Conservation (phyloP, 2,797 vertebrate species). For the Sarcoramphus papa region DNA sequence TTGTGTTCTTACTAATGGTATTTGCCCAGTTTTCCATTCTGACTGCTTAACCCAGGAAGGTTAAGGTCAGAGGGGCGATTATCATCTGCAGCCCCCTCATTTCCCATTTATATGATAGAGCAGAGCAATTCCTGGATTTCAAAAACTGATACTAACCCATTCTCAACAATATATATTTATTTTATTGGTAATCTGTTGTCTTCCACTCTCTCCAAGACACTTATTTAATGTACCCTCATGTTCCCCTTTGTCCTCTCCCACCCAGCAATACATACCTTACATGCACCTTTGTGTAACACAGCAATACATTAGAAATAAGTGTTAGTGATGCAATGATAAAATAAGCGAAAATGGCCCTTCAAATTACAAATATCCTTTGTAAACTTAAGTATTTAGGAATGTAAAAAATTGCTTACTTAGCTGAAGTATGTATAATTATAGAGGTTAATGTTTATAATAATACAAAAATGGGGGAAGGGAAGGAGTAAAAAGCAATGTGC, state of each 20-base stretch:
- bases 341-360: neutral
- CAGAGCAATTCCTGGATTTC: neutral
- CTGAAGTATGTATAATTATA: neutral
- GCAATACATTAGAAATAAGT: neutral
- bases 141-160: neutral
- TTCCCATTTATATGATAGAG: neutral
- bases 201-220: neutral
- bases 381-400: neutral
- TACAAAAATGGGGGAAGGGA: neutral
- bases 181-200: neutral
- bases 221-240: neutral
- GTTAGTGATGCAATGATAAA: neutral
- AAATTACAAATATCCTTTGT: neutral
- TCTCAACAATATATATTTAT: neutral
- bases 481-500: neutral
- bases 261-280: neutral
- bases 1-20: neutral
- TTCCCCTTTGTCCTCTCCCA: neutral
- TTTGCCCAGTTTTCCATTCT: constrained; percentile 6
- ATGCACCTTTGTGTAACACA: neutral
- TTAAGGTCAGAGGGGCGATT: neutral
- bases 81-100: neutral
- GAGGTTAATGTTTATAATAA: neutral
- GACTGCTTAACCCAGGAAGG: neutral
- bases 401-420: neutral